These are phyloP conservation scores for Salminus brasiliensis DNA, from an alignment of 2,113 vertebrate genomes.

Conservation along the genomic window DNA sequence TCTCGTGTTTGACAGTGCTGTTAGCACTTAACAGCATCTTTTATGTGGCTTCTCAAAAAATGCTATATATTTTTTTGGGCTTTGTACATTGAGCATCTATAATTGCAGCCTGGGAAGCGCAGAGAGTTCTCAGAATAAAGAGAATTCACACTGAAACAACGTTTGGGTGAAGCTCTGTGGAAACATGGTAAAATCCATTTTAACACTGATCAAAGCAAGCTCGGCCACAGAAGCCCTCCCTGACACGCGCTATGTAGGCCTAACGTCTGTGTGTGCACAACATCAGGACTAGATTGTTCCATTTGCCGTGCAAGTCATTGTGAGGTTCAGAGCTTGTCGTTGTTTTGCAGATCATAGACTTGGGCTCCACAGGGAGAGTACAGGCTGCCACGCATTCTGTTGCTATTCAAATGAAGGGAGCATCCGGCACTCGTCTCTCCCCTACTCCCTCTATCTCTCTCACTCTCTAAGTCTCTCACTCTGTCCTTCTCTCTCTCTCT, in stretches of 20 bases:
- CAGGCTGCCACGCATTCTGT: not conserved
- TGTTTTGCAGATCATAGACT: constrained; percentile 14
- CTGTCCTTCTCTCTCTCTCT: not conserved
- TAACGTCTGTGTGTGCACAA: not conserved
- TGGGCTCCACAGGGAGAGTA: constrained; percentile 2
- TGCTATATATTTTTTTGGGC: not conserved
- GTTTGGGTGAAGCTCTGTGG: not conserved
- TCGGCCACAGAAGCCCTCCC: not conserved
- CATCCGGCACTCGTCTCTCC: not conserved
- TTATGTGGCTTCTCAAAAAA: not conserved
- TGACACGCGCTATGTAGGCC: not conserved
- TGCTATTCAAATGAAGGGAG: constrained; percentile 15
- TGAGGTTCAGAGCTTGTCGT: not conserved
- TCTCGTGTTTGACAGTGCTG: not conserved
- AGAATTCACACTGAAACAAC: not conserved
- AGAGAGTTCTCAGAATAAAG: not conserved
- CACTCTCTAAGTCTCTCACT: not conserved
- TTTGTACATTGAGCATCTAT: not conserved
- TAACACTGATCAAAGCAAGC: not conserved
- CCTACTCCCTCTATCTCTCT: not conserved
- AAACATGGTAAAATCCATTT: not conserved
- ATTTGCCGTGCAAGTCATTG: constrained; percentile 2
- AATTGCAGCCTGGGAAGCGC: not conserved
- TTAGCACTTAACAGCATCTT: not conserved
- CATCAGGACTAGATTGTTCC: not conserved